Percentiles rank a stretch among this genome's conserved stretches.
Evolutionary conservation across 2,113 vertebrate species (phyloP).

Genomic region (Lepidiolamprologus cunningtoni): DNA sequence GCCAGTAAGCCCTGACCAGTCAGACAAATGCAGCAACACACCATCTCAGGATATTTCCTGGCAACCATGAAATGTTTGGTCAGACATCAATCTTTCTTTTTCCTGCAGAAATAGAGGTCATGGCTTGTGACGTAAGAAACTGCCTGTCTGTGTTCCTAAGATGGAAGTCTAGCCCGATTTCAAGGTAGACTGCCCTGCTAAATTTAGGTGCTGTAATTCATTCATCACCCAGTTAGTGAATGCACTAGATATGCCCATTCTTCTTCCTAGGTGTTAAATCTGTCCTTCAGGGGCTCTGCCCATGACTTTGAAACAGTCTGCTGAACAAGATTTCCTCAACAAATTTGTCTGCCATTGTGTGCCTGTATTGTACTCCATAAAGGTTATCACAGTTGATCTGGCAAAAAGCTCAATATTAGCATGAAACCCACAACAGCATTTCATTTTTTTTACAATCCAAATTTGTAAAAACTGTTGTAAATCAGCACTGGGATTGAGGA

Average conservation of each 20-base stretch:
- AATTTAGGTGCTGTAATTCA: slow-evolving; percentile 72
- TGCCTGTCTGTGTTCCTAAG: slow-evolving; percentile 36
- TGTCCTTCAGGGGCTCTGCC: slow-evolving; percentile 70
- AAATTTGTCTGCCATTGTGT: slow-evolving; percentile 14
- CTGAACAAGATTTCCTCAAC: slow-evolving; percentile 42
- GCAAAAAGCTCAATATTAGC: background rate
- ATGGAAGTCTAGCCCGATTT: slow-evolving; percentile 64
- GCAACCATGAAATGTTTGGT: slow-evolving; percentile 51
- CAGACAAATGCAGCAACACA: slow-evolving; percentile 18
- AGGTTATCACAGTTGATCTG: background rate
- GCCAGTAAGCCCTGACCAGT: background rate
- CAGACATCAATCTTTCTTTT: slow-evolving; percentile 57
- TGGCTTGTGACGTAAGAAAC: slow-evolving; percentile 48
- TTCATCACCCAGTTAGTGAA: slow-evolving; percentile 69
- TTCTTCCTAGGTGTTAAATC: slow-evolving; percentile 59
- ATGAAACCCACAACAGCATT: background rate
- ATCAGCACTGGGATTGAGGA: background rate
- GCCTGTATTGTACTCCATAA: background rate
- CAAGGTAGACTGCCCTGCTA: slow-evolving; percentile 73
- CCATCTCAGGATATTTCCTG: slow-evolving; percentile 31
- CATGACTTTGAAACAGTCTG: slow-evolving; percentile 66
- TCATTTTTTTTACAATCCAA: background rate
- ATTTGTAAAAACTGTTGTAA: background rate
- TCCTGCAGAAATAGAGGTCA: slow-evolving; percentile 51
- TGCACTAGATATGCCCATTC: slow-evolving; percentile 62